Conservation (phyloP, 2,113 vertebrate species). For the Psettodes erumei region DNA sequence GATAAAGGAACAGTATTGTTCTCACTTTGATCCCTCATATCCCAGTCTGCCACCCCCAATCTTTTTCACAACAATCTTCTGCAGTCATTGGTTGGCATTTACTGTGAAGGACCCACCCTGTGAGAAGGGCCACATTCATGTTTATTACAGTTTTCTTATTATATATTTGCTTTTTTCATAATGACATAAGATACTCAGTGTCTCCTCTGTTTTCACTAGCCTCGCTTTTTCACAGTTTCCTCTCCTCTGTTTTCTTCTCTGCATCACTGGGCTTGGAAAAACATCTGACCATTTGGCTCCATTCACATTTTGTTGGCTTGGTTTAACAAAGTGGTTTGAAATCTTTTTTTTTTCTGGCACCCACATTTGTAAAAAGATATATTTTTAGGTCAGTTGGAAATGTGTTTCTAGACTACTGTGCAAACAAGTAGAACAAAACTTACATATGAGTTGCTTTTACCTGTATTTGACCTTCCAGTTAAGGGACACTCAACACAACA, state of each 20-base stretch:
- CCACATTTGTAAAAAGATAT: constrained; percentile 14
- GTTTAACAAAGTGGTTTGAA: constrained; percentile 27
- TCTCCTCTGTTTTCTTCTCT: constrained; percentile 25
- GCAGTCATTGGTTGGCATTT: constrained; percentile 20
- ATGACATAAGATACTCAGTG: background rate
- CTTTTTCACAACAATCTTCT: constrained; percentile 21
- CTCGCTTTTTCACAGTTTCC: background rate
- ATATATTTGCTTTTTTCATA: constrained; percentile 1
- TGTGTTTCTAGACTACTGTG: constrained; percentile 28
- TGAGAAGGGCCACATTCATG: constrained; percentile 6
- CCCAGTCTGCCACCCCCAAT: background rate
- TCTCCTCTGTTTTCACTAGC: background rate
- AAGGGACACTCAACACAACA: background rate
- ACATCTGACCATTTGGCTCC: constrained; percentile 45
- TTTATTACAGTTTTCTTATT: background rate
- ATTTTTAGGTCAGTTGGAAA: constrained; percentile 30
- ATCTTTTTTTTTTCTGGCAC: constrained; percentile 19
- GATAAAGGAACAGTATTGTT: background rate
- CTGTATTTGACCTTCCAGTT: constrained; percentile 6
- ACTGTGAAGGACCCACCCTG: constrained; percentile 12
- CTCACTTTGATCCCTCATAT: too few relatives aligned
- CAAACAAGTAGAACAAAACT: constrained; percentile 32
- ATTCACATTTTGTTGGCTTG: constrained; percentile 16
- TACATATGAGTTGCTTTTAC: constrained; percentile 5
- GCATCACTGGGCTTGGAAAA: constrained; percentile 33